Percentiles rank a stretch among this genome's conserved stretches.
phyloP scores from a whole-genome alignment of 2,113 vertebrate genomes.

The Physeter macrocephalus region DNA sequence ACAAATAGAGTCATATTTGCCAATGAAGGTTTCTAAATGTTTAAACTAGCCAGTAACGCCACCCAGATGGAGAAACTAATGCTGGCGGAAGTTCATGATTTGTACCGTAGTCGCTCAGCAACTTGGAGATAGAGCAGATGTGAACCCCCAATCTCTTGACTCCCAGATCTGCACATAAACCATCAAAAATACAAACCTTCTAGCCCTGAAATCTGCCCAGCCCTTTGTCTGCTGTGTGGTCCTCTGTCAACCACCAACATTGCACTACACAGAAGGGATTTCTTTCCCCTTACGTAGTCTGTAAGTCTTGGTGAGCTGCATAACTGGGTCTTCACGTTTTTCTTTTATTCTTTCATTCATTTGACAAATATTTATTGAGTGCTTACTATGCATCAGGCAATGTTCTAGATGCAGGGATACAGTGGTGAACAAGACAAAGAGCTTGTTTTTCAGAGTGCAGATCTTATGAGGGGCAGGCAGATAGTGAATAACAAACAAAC shows the following conservation, averaged over 20 bases:
- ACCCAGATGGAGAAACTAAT: constrained; percentile 55
- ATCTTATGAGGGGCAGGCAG: not conserved
- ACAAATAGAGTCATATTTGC: constrained; percentile 65
- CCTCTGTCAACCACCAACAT: constrained; percentile 40
- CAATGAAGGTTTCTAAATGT: constrained; percentile 64
- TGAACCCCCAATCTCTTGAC: constrained; percentile 50
- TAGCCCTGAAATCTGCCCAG: constrained; percentile 37
- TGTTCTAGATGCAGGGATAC: not conserved
- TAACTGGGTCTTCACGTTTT: not conserved
- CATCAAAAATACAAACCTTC: constrained; percentile 59
- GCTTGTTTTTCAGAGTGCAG: not conserved
- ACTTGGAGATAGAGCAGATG: constrained; percentile 61
- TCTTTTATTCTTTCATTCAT: not conserved
- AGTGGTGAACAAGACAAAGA: not conserved
- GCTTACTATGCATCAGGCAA: not conserved
- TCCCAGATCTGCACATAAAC: constrained; percentile 52
- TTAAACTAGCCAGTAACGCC: constrained; percentile 66
- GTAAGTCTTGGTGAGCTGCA: not conserved
- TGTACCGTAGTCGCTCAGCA: constrained; percentile 16
- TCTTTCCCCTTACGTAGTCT: not conserved
- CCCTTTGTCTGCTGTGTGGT: constrained; percentile 64
- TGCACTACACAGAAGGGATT: constrained; percentile 45
- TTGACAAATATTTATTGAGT: constrained; percentile 15
- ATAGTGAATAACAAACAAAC: not conserved
- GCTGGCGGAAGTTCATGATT: constrained; percentile 47